Conservation (phyloP, 2,113 vertebrate genomes). For the Promerops cafer region DNA sequence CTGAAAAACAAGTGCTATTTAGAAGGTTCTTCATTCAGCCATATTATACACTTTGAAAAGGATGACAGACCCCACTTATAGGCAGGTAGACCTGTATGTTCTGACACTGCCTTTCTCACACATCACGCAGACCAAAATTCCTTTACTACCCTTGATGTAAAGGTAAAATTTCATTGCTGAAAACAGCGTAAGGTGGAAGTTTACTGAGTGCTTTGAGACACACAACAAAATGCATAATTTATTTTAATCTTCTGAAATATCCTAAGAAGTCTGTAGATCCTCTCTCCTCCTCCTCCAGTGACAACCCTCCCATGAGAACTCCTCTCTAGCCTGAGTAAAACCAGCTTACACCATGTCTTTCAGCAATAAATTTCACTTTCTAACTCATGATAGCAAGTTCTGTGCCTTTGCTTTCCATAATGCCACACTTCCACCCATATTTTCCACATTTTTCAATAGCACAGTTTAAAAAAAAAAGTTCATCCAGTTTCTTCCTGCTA, state of each 20-base stretch:
- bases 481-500: background rate
- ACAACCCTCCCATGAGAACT: background rate
- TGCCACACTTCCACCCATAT: background rate
- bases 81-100: background rate
- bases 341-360: background rate
- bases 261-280: background rate
- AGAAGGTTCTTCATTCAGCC: constrained; percentile 7
- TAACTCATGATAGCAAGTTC: background rate
- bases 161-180: background rate
- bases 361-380: background rate
- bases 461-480: background rate
- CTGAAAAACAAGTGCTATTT: background rate
- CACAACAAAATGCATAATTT: background rate
- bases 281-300: background rate
- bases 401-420: background rate
- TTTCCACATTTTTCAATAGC: background rate
- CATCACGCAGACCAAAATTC: background rate
- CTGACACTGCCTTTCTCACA: background rate
- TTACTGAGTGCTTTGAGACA: background rate
- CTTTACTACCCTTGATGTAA: background rate
- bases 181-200: background rate
- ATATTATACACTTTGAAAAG: background rate
- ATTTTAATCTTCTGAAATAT: background rate
- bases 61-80: background rate
- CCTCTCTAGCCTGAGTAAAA: background rate